Conservation (phyloP, 2,113 vertebrate genomes). For the Thomomys bottae region DNA sequence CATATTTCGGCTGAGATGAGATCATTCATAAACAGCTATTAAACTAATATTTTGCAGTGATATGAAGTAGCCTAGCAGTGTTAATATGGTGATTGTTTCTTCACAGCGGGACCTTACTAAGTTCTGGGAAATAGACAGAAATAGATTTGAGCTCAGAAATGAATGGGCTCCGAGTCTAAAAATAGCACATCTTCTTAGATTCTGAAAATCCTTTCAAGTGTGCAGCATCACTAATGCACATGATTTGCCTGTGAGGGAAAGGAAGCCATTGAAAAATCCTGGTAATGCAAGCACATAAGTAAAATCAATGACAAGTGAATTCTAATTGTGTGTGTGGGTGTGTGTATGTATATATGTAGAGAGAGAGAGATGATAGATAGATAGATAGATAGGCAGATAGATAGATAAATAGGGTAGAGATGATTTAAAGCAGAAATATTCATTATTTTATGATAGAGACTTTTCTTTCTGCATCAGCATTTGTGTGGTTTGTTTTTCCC, state of each 20-base stretch:
- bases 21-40: neutral
- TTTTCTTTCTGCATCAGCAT: neutral
- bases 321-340: neutral
- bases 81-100: neutral
- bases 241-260: neutral
- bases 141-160: conserved; percentile 46
- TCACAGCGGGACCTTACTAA: neutral
- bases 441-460: neutral
- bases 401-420: too few species aligned
- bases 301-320: neutral
- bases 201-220: conserved; percentile 28
- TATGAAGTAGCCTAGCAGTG: neutral
- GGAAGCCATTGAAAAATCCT: conserved; percentile 27
- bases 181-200: conserved; percentile 41
- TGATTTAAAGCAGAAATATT: neutral
- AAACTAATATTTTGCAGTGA: neutral
- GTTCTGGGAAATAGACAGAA: conserved; percentile 36
- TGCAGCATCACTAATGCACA: neutral
- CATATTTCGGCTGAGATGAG: neutral
- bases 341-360: too few species aligned
- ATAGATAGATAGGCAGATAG: too few species aligned
- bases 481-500: neutral
- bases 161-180: conserved; percentile 40
- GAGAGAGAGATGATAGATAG: too few species aligned
- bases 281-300: neutral